A percentile compares a stretch with the other conserved stretches of the same genome.
These are phyloP conservation scores for Notarius lentiginosus DNA, from an alignment of 2,113 vertebrate species.

Conservation along the genomic window DNA sequence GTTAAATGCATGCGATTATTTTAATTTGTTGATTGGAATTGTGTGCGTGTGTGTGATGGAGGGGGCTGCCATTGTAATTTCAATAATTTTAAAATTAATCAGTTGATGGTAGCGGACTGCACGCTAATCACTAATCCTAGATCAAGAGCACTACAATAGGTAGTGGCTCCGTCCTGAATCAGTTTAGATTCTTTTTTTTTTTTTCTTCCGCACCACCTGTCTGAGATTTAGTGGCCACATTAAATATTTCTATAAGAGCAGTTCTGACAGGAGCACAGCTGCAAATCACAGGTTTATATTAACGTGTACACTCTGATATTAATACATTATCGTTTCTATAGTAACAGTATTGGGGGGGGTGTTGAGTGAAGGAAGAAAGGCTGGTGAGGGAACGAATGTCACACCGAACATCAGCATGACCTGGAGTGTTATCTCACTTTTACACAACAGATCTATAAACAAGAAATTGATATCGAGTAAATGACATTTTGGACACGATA, in stretches of 20 bases:
- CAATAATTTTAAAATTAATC: constrained; percentile 74
- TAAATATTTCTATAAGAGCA: not conserved
- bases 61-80: constrained; percentile 64
- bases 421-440: no score
- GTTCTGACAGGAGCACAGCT: not conserved
- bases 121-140: constrained; percentile 76
- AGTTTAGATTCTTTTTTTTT: constrained; percentile 53
- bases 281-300: not conserved
- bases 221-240: not conserved
- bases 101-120: constrained; percentile 74
- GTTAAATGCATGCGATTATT: constrained; percentile 78
- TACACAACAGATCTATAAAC: no score
- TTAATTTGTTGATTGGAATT: constrained; percentile 81
- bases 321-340: not conserved
- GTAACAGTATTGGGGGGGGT: not conserved
- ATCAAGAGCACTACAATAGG: constrained; percentile 68
- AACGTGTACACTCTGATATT: not conserved
- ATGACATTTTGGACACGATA: no score
- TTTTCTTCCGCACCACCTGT: constrained; percentile 65
- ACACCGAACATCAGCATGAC: no score
- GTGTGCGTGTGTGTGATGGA: not conserved
- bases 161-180: constrained; percentile 62
- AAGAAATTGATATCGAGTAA: no score
- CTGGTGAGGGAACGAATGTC: not conserved
- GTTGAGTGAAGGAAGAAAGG: not conserved